Evolutionary conservation across 53 echinoderm and acorn worm genomes (phyloP).

Genomic region (Actinopyga echinites): DNA sequence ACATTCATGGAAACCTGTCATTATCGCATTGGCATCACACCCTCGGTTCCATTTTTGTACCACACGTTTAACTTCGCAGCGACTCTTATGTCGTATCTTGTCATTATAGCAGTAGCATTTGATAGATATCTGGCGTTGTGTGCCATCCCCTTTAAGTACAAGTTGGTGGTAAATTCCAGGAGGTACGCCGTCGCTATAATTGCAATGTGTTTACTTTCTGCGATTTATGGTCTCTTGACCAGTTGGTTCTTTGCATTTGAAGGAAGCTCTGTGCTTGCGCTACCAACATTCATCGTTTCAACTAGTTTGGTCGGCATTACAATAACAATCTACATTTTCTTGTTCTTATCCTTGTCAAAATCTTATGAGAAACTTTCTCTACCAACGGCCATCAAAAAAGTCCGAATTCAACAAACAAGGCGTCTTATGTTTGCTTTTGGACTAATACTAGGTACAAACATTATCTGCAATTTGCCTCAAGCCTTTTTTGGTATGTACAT

Average conservation of each 20-base stretch:
- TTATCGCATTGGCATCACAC: too few relatives aligned
- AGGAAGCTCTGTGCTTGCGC: not conserved
- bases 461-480: not conserved
- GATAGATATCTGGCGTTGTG: constrained; percentile 6
- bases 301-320: not conserved
- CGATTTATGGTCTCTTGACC: not conserved
- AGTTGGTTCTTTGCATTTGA: not conserved
- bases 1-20: too few relatives aligned
- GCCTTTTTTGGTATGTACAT: not conserved
- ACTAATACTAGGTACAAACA: not conserved
- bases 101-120: not conserved
- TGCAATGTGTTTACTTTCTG: not conserved
- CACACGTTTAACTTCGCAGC: not conserved
- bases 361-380: not conserved
- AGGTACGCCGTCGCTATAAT: not conserved
- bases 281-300: not conserved
- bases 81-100: not conserved
- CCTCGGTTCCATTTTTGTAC: not conserved
- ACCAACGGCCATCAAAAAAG: too few relatives aligned
- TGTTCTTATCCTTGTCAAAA: not conserved
- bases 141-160: constrained; percentile 11
- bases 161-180: not conserved
- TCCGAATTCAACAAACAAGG: constrained; percentile 8
- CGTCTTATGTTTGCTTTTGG: not conserved
- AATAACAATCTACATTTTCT: not conserved